Base-by-base conservation (phyloP, 1,140 invertebrate genomes). In the Aphis craccivora region DNA sequence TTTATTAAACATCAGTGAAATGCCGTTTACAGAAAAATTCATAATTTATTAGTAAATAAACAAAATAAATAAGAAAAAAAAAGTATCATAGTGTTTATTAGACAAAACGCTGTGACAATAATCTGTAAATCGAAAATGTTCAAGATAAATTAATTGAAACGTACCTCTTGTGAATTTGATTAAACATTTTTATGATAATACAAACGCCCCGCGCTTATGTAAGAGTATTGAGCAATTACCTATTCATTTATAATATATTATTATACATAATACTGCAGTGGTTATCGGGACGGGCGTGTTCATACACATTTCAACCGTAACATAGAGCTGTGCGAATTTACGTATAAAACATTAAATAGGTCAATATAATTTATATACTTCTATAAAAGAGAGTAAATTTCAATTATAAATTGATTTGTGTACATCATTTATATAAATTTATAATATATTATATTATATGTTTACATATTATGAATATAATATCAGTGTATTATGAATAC, bases 401-500 rank as follows among this genome's bases (percentile, higher is more conserved):
- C 60, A 76, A 18, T 18, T 76, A 76, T 76, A n/a, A 76, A 76
- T n/a, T 76, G 30, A 76, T 76, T 76, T 76, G n/a, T 76, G 60
- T n/a, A 76, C 60, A n/a, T 51, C 1, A 51, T 51, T 18, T 51
- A 51, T 51, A 51, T 20, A 51, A 14, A 18, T 67, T 30, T 67
- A 53, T 53, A 53, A 60, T 60, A 55, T 55, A 25, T 48, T 23
- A 51, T 51, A 51, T 51, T 51, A 51, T 51, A 51, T 51, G 22
- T 53, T 53, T 67, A 76, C n/a, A n/a, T n/a, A n/a, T n/a, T n/a
- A n/a, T n/a, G 5, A 76, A 18, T 35, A 76, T 18, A n/a, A n/a
- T 76, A 76, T 76, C 60, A 76, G 60, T 76, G 60, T n/a, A 67
- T n/a, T n/a, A n/a, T n/a, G n/a, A 76, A 76, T 76, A 76, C n/a